Conservation (phyloP, 2,797 vertebrate species). For the Schizothorax lantsangensis region DNA sequence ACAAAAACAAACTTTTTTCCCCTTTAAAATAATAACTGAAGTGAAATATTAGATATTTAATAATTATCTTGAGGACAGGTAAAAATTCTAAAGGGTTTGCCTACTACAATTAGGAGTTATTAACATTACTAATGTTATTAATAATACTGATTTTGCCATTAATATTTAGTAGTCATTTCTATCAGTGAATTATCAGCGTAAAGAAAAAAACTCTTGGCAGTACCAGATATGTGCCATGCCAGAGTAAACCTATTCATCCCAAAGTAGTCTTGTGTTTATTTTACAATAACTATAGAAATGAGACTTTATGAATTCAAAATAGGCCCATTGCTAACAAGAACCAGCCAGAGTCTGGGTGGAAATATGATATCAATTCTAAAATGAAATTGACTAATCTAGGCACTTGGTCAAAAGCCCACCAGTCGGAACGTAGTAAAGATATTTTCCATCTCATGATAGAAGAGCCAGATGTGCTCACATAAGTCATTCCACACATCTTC, state of each 20-base stretch:
- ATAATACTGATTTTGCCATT: neutral
- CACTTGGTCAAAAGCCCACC: conserved; percentile 37
- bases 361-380: conserved; percentile 54
- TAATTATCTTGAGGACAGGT: conserved; percentile 25
- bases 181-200: neutral
- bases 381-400: conserved; percentile 38
- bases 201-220: conserved; percentile 3
- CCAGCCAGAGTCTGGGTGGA: conserved; percentile 39
- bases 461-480: conserved; percentile 28
- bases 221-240: conserved; percentile 9
- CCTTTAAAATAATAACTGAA: conserved; percentile 3
- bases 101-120: neutral
- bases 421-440: conserved; percentile 37
- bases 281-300: conserved; percentile 30
- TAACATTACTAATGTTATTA: neutral
- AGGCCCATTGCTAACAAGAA: neutral
- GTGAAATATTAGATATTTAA: conserved; percentile 4
- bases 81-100: neutral
- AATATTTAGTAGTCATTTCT: neutral
- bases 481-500: conserved; percentile 39
- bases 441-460: conserved; percentile 49
- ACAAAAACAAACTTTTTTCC: neutral
- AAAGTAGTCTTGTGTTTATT: conserved; percentile 32
- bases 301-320: conserved; percentile 10
- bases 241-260: conserved; percentile 24